Percentiles rank a stretch among this genome's conserved stretches.
phyloP scores from a whole-genome alignment of 1,140 invertebrate genomes.

The Coboldia fuscipes region DNA sequence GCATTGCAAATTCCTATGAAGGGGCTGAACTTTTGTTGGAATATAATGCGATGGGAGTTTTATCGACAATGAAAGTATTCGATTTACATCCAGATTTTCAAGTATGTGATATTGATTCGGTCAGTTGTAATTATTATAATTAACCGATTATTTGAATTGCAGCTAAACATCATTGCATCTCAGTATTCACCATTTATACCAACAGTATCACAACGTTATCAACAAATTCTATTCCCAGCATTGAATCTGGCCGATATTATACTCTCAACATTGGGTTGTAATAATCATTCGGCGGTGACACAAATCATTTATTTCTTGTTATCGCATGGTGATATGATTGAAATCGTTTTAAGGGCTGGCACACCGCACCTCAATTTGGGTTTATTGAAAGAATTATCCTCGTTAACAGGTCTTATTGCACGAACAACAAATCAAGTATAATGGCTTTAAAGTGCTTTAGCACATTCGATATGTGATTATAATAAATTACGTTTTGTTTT shows the following conservation, averaged over 20 bases:
- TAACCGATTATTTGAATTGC: too few relatives aligned
- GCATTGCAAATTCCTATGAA: constrained; percentile 41
- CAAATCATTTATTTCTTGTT: constrained; percentile 62
- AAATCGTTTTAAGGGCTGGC: constrained; percentile 43
- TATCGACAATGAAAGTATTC: constrained; percentile 58
- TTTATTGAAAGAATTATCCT: constrained; percentile 45
- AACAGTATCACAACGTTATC: constrained; percentile 39
- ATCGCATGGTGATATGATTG: constrained; percentile 58
- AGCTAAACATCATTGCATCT: constrained; percentile 5
- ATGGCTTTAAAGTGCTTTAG: not conserved
- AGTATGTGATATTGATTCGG: constrained; percentile 5
- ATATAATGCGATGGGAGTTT: constrained; percentile 45
- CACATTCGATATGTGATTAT: not conserved
- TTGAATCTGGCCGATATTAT: constrained; percentile 59
- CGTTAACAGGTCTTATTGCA: constrained; percentile 55
- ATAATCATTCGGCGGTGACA: constrained; percentile 56
- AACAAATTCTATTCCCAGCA: constrained; percentile 60
- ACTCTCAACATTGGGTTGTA: constrained; percentile 55
- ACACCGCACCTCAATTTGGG: constrained; percentile 36
- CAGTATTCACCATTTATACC: constrained; percentile 28
- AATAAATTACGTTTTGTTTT: constrained; percentile 10
- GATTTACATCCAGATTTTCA: constrained; percentile 51
- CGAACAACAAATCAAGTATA: constrained; percentile 37
- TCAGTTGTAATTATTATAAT: too few relatives aligned
- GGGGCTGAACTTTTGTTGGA: constrained; percentile 58